Base-by-base conservation (phyloP, 2,113 vertebrate genomes). In the Cynocephalus volans region DNA sequence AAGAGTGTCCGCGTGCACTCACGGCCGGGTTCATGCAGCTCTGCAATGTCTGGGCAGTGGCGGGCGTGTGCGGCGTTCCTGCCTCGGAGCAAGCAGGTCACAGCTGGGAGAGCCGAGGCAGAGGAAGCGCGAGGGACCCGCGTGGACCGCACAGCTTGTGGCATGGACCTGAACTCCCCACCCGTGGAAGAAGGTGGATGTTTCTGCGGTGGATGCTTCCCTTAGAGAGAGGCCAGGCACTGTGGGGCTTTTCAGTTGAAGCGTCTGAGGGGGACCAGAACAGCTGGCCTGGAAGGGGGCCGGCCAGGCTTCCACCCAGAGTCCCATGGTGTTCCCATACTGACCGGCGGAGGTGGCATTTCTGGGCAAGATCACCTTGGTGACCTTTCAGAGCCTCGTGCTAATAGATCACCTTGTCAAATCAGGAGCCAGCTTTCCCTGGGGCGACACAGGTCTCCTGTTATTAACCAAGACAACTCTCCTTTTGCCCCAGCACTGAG, bases 391-490 rank as follows among this genome's bases (percentile, higher is more conserved):
- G 9, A 70, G 77, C 54, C 56, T 85, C 8, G 26, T 26, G 83
- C 89, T 85, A 64, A 95, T 91, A 72, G 97, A 92, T 93, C 73
- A 89, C 82, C 89, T 58, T 92, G 90, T 98, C 92, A 62, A 10
- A 65, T 83, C 93, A 90, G 64, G 41, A 88, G 56, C 73, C 14
- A 1, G 72, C 41, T 1, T 9, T 58, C 73, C 84, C 73, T 24
- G 56, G 82, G 45, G 90, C 50, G 15, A 7, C 10, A 28, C 7
- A 8, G 8, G 82, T 72, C 83, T 95, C 70, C 48, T 81, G 64
- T 90, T 94, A 69, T 73, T 82, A 95, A 89, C 90, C 65, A 77
- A 85, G 81, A 93, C 82, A 91, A 72, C 96, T 94, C 88, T 87
- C 84, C 54, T 14, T 19, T 26, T 64, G 85, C 64, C 70, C 56